Evolutionary conservation across 2,888 invertebrate genomes (phyloP), one percentile per base, ranked within the genome.

Genomic region (Eupithecia abbreviata): DNA sequence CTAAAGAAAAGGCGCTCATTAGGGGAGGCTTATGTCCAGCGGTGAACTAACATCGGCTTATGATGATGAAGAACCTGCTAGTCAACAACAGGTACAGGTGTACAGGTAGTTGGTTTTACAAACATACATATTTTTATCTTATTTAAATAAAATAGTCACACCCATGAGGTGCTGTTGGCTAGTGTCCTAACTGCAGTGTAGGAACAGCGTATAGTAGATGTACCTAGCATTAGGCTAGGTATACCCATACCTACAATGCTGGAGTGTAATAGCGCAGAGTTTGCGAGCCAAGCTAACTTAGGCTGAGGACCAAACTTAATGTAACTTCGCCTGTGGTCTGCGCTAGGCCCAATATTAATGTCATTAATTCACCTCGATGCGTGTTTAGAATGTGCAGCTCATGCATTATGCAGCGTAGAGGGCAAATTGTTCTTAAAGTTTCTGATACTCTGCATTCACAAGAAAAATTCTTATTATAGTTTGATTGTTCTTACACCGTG

Each of bases 231-330:
- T 66, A 72, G 42, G 69, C 13, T 66, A 72, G 55, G 71, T n/a
- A 65, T 77, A 72, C 51, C 18, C 77, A 30, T 62, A 73, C 67
- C 79, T 74, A 76, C 73, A 77, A 81, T 79, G 73, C 76, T 43
- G 75, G 71, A 76, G 81, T 84, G 84, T 86, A 87, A 88, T 87
- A 84, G 87, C 82, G 84, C 75, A 80, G 73, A 82, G 80, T 77
- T 75, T 80, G 80, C 79, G 81, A 85, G 83, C 83, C 85, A 83
- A 84, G 83, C 88, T 84, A 86, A 89, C 85, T 90, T 89, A 86
- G 89, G 88, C 89, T 86, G 85, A 85, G 86, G 84, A 83, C 87
- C 86, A 89, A 91, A 90, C 89, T 90, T 89, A 88, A 89, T 89
- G 90, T 85, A 88, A 90, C 86, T 90, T 88, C 83, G 80, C 80